Evolutionary conservation across 2,113 vertebrate genomes (phyloP).

Genomic region (Gasterosteus aculeatus): DNA sequence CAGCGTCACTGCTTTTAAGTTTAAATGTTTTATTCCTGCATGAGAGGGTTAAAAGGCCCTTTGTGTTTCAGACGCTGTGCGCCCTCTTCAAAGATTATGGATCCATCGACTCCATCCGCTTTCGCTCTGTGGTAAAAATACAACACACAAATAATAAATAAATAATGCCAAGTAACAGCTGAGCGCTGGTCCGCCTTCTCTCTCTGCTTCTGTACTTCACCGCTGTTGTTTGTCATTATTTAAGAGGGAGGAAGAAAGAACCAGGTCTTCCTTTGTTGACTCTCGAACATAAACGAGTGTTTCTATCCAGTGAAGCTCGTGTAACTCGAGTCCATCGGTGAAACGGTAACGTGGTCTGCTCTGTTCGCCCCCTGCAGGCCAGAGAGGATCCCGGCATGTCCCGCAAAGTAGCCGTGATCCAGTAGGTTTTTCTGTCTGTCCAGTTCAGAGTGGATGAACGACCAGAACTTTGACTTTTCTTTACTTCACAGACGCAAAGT

Average conservation of each 20-base stretch:
- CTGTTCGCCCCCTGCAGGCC: conserved; percentile 79
- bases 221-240: neutral
- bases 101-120: conserved; percentile 89
- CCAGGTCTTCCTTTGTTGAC: neutral
- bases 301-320: neutral
- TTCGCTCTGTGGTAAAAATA: conserved; percentile 90
- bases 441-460: neutral
- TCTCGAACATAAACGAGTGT: neutral
- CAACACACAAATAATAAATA: neutral
- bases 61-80: conserved; percentile 80
- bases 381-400: conserved; percentile 87
- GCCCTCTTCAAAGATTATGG: conserved; percentile 88
- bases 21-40: neutral
- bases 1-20: neutral
- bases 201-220: neutral
- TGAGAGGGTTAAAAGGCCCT: conserved; percentile 18
- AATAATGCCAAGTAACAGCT: neutral
- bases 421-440: conserved; percentile 79
- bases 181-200: neutral
- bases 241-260: neutral
- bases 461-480: neutral
- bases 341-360: neutral
- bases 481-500: conserved; percentile 82
- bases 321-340: neutral
- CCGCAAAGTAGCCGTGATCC: conserved; percentile 89